Evolutionary conservation across 2,888 invertebrate species (phyloP).

Genomic region (Zelleria hepariella): DNA sequence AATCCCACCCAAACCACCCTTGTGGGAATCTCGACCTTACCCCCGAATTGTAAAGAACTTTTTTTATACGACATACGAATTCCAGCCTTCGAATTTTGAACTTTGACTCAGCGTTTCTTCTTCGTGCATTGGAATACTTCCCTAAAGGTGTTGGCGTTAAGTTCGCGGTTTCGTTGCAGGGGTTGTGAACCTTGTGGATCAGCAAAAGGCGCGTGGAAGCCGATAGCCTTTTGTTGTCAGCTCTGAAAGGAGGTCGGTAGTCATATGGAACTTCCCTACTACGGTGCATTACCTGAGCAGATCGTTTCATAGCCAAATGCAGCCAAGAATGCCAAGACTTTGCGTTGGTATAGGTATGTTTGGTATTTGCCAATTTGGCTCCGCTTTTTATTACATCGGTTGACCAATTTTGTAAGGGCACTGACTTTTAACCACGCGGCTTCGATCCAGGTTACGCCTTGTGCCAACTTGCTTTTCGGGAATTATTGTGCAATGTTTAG

Average conservation of each 20-base stretch:
- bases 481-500: too few species aligned
- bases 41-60: not conserved
- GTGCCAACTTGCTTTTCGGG: too few species aligned
- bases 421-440: too few species aligned
- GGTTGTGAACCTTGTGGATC: not conserved
- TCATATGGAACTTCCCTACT: not conserved
- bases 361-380: too few species aligned
- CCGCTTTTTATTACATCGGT: too few species aligned
- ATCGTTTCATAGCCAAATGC: not conserved
- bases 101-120: not conserved
- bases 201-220: not conserved
- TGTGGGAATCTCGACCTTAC: not conserved
- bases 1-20: not conserved
- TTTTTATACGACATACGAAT: not conserved
- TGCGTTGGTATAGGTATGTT: too few species aligned
- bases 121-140: not conserved
- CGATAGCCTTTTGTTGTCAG: not conserved
- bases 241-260: not conserved
- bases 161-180: not conserved
- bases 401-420: too few species aligned
- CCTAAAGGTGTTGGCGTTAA: not conserved
- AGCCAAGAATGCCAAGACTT: too few species aligned
- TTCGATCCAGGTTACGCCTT: too few species aligned
- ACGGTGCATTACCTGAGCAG: not conserved
- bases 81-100: constrained; percentile 4